Percentiles rank a stretch among this genome's conserved stretches.
Evolutionary conservation across 2,888 invertebrate species (phyloP).

Genomic region (Cataglyphis albicans): DNA sequence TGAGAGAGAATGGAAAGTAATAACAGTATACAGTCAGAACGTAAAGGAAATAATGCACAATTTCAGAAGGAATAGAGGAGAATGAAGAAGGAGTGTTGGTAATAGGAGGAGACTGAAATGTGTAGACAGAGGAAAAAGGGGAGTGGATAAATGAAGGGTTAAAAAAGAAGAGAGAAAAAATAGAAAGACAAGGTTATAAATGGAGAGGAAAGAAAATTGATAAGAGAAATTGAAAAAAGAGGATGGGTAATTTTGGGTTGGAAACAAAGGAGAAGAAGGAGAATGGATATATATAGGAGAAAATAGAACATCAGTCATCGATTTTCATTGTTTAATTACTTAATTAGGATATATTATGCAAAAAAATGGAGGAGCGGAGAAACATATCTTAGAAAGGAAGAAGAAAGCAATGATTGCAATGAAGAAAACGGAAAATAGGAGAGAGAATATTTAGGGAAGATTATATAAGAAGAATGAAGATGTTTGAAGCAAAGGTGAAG

Average conservation of each 20-base stretch:
- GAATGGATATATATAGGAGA: neutral
- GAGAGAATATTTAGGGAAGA: neutral
- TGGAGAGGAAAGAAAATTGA: neutral
- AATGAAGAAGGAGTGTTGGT: neutral
- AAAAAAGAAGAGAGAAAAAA: neutral
- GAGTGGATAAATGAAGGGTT: neutral
- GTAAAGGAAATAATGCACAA: neutral
- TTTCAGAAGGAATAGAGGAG: neutral
- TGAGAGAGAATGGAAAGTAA: neutral
- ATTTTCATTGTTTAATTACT: neutral
- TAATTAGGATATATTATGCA: neutral
- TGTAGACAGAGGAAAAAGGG: neutral
- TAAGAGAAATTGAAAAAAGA: neutral
- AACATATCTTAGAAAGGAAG: neutral
- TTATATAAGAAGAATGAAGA: too few relatives aligned
- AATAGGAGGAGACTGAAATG: neutral
- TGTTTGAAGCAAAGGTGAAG: too few relatives aligned
- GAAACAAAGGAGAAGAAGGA: neutral
- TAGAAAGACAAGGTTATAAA: neutral
- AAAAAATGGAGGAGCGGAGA: neutral
- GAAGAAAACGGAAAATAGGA: neutral
- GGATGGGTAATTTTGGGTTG: neutral
- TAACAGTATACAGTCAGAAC: neutral
- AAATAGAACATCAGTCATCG: neutral
- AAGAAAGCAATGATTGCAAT: neutral